phyloP scores from a whole-genome alignment of 2,113 vertebrate species.

The Lasiurus cinereus region DNA sequence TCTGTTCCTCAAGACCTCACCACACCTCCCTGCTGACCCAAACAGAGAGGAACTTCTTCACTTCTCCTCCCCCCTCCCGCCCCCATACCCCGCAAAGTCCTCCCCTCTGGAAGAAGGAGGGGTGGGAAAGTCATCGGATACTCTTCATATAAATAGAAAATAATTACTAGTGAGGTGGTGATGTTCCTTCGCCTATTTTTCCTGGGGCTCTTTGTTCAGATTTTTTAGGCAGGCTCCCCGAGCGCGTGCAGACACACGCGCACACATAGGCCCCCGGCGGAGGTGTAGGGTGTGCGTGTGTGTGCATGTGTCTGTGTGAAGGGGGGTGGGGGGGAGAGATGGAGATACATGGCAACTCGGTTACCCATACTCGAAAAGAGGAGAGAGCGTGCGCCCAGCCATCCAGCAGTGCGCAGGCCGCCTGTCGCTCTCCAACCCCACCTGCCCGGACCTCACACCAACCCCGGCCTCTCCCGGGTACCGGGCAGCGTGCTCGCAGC shows the following conservation, averaged over 20 bases:
- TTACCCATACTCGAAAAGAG: not conserved
- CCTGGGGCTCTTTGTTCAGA: constrained; percentile 83
- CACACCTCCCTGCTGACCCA: constrained; percentile 21
- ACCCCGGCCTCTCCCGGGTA: not conserved
- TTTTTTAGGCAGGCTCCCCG: constrained; percentile 75
- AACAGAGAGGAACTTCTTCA: constrained; percentile 14
- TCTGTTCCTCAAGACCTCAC: constrained; percentile 27
- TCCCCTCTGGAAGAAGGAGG: not conserved
- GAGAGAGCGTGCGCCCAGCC: not conserved
- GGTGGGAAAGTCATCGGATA: constrained; percentile 80
- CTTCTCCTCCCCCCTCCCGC: constrained; percentile 1
- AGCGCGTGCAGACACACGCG: constrained; percentile 47
- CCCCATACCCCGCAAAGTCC: constrained; percentile 26
- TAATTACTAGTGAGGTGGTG: constrained; percentile 85
- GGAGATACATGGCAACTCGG: not conserved
- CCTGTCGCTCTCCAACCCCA: not conserved
- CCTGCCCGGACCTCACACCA: not conserved
- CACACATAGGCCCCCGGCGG: not conserved
- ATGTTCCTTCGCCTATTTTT: constrained; percentile 86
- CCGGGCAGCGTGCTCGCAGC: constrained; percentile 12
- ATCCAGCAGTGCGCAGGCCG: not conserved
- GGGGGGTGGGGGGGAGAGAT: not conserved
- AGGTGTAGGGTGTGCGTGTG: not conserved
- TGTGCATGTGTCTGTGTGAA: not conserved
- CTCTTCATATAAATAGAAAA: constrained; percentile 86